These are phyloP conservation scores for Metaphire vulgaris DNA, from an alignment of 1,140 invertebrate genomes.

Conservation along the genomic window DNA sequence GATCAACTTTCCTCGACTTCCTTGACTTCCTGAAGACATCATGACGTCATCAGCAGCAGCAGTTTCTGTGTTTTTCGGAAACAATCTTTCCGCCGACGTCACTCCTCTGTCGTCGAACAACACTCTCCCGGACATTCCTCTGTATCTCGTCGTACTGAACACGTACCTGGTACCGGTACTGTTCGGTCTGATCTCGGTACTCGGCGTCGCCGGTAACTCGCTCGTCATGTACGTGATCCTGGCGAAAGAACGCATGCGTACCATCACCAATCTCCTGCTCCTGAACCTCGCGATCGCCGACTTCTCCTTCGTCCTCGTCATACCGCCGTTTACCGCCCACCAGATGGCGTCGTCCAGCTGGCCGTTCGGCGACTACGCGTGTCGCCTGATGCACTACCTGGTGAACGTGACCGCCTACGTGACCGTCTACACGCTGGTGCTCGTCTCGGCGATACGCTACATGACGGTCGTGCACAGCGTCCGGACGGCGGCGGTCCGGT, in stretches of 20 bases:
- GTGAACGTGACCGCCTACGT: too few relatives aligned
- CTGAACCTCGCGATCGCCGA: too few relatives aligned
- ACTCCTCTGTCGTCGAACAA: too few relatives aligned
- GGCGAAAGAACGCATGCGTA: constrained; percentile 52
- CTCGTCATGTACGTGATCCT: constrained; percentile 55
- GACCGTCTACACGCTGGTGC: too few relatives aligned
- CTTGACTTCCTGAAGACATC: too few relatives aligned
- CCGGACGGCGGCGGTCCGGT: constrained; percentile 5
- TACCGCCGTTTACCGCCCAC: constrained; percentile 26
- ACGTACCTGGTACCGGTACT: constrained; percentile 15
- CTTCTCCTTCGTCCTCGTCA: too few relatives aligned
- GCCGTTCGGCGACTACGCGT: constrained; percentile 21
- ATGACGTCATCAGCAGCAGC: too few relatives aligned
- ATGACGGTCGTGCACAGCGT: constrained; percentile 25
- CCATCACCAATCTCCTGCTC: too few relatives aligned
- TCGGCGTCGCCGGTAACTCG: constrained; percentile 55
- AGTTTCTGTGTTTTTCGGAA: too few relatives aligned
- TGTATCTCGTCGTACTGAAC: constrained; percentile 22
- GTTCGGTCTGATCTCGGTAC: constrained; percentile 29
- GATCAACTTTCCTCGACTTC: too few relatives aligned
- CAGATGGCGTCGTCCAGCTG: constrained; percentile 11
- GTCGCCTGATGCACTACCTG: constrained; percentile 37
- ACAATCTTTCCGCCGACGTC: too few relatives aligned
- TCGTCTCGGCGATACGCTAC: constrained; percentile 78
- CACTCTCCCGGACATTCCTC: too few relatives aligned